Conservation (phyloP, 2,113 vertebrate species). For the Pachypanchax playfairii region DNA sequence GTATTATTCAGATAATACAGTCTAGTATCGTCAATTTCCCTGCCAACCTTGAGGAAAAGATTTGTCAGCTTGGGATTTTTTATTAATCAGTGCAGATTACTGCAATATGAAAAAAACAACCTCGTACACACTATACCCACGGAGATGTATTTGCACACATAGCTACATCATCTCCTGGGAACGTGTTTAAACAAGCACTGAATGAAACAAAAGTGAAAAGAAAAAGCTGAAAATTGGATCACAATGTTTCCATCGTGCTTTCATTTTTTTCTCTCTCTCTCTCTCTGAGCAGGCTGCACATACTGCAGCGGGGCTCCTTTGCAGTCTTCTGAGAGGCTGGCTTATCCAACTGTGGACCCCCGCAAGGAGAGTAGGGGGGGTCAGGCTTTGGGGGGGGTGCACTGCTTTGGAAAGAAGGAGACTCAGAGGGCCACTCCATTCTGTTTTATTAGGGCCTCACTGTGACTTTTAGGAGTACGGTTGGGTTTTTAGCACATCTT, state of each 20-base stretch:
- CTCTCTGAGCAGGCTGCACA: conserved; percentile 30
- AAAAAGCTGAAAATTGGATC: conserved; percentile 68
- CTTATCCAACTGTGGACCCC: conserved; percentile 62
- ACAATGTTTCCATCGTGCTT: conserved; percentile 31
- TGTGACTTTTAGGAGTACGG: conserved; percentile 42
- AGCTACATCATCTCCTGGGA: conserved; percentile 54
- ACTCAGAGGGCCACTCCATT: background rate
- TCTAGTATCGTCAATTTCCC: background rate
- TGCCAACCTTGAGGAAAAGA: conserved; percentile 13
- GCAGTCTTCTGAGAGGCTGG: conserved; percentile 34
- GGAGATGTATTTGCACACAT: conserved; percentile 38
- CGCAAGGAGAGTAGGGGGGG: background rate
- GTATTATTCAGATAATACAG: conserved; percentile 6
- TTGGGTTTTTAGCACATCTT: conserved; percentile 43
- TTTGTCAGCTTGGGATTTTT: background rate
- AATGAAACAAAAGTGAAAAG: conserved; percentile 38
- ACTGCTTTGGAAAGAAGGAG: background rate
- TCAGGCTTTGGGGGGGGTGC: too few species aligned
- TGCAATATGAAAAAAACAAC: background rate
- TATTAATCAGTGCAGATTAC: conserved; percentile 37
- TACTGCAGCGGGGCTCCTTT: conserved; percentile 38
- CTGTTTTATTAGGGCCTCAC: conserved; percentile 31
- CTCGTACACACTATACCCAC: conserved; percentile 2
- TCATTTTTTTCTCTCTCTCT: background rate
- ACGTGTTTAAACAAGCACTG: conserved; percentile 34